phyloP scores from a whole-genome alignment of 2,888 invertebrate genomes.

The Microchrysa polita region DNA sequence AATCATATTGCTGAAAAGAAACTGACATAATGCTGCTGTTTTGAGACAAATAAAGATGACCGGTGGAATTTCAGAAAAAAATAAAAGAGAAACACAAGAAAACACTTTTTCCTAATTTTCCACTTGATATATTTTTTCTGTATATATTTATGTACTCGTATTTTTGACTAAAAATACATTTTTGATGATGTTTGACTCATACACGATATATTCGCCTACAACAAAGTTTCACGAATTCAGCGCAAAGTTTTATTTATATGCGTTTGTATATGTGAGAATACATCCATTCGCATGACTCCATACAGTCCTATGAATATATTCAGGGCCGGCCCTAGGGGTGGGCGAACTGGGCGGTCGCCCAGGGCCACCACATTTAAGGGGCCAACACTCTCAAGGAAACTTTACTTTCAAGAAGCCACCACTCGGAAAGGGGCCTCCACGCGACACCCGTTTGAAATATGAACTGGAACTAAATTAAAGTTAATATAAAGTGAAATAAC shows the following conservation, averaged over 20 bases:
- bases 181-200: conserved; percentile 20
- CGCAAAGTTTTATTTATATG: conserved; percentile 30
- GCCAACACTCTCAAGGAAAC: too few species aligned
- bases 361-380: too few species aligned
- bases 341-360: too few species aligned
- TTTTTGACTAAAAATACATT: conserved; percentile 22
- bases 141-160: not conserved
- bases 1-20: not conserved
- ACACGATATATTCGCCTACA: conserved; percentile 24
- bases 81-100: too few species aligned
- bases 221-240: conserved; percentile 23
- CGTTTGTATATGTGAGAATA: not conserved
- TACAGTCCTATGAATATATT: too few species aligned
- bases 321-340: too few species aligned
- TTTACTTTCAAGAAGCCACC: too few species aligned
- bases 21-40: not conserved
- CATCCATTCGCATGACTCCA: too few species aligned
- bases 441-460: too few species aligned
- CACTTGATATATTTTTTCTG: conserved; percentile 2
- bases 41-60: conserved; percentile 1
- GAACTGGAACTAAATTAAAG: too few species aligned
- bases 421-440: too few species aligned
- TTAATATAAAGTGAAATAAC: too few species aligned
- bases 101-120: not conserved
- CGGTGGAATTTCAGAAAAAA: not conserved